Evolutionary conservation across 2,113 vertebrate species (phyloP).

Genomic region (Myanophis thanlyinensis): DNA sequence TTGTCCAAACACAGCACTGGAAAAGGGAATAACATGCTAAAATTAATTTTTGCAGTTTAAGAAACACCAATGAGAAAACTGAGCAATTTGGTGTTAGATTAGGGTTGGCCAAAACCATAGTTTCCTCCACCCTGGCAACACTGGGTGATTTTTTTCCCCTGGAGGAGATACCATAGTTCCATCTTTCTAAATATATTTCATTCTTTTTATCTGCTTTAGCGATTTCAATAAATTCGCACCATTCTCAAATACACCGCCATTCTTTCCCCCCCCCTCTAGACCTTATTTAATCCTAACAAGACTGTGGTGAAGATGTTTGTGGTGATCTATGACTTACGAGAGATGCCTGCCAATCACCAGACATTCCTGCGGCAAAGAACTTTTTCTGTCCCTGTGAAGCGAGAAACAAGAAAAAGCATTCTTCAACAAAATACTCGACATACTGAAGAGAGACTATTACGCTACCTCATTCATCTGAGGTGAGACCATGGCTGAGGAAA

Average conservation of each 20-base stretch:
- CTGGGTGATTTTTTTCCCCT: background rate
- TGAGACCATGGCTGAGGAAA: slow-evolving; percentile 43
- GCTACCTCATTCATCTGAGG: slow-evolving; percentile 99
- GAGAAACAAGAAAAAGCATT: slow-evolving; percentile 81
- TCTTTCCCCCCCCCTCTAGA: slow-evolving; percentile 75
- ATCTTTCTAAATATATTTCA: background rate
- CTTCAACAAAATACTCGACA: slow-evolving; percentile 79
- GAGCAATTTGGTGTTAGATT: background rate
- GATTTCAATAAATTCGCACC: background rate
- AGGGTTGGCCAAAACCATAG: background rate
- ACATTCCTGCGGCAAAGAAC: slow-evolving; percentile 99
- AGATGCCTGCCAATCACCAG: slow-evolving; percentile 97
- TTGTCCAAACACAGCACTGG: background rate
- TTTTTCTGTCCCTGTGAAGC: slow-evolving; percentile 94
- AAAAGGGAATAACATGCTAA: background rate
- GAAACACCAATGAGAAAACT: background rate
- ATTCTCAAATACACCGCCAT: slow-evolving; percentile 17
- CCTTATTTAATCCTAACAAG: slow-evolving; percentile 99
- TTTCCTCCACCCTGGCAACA: too few species aligned
- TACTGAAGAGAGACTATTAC: slow-evolving; percentile 87
- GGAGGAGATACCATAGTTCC: background rate
- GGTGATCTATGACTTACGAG: slow-evolving; percentile 95
- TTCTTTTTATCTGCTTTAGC: background rate
- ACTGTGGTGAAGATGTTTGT: slow-evolving; percentile 99
- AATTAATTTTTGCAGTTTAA: background rate